phyloP scores from a whole-genome alignment of 2,888 invertebrate genomes.

The Mimachlamys varia region DNA sequence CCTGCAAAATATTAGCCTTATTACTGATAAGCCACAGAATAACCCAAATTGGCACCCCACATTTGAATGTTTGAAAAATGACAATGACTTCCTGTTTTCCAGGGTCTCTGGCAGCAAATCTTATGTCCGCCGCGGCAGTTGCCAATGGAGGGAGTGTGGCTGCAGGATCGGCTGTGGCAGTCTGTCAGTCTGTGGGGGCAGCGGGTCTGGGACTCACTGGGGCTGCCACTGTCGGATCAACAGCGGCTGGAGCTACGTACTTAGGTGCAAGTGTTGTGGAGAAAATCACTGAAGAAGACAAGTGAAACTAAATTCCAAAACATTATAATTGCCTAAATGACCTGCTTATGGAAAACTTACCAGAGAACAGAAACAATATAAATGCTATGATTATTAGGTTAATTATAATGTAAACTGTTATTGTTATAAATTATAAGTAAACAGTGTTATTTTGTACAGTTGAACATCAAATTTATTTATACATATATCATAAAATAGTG shows the following conservation, averaged over 20 bases:
- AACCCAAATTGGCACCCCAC: too few relatives aligned
- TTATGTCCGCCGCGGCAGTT: conserved; percentile 50
- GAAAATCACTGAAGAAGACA: background rate
- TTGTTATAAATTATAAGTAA: too few relatives aligned
- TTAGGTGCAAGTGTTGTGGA: background rate
- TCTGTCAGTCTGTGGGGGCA: conserved; percentile 38
- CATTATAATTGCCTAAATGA: too few relatives aligned
- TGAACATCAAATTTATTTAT: too few relatives aligned
- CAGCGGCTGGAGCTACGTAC: background rate
- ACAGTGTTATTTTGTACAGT: too few relatives aligned
- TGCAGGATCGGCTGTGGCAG: conserved; percentile 46
- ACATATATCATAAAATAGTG: too few relatives aligned
- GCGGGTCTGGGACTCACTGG: background rate
- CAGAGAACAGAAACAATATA: too few relatives aligned
- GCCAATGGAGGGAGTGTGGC: conserved; percentile 52
- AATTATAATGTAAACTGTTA: too few relatives aligned
- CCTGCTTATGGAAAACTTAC: too few relatives aligned
- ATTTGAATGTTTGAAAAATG: background rate
- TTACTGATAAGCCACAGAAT: too few relatives aligned
- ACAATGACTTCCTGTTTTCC: background rate
- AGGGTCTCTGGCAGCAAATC: conserved; percentile 40
- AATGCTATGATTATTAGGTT: too few relatives aligned
- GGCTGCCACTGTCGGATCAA: background rate
- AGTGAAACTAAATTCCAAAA: background rate
- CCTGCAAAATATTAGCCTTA: too few relatives aligned